Percentiles rank a stretch among this genome's conserved stretches.
Evolutionary conservation across 1,140 invertebrate species (phyloP).

Genomic region (Caenorhabditis latens): DNA sequence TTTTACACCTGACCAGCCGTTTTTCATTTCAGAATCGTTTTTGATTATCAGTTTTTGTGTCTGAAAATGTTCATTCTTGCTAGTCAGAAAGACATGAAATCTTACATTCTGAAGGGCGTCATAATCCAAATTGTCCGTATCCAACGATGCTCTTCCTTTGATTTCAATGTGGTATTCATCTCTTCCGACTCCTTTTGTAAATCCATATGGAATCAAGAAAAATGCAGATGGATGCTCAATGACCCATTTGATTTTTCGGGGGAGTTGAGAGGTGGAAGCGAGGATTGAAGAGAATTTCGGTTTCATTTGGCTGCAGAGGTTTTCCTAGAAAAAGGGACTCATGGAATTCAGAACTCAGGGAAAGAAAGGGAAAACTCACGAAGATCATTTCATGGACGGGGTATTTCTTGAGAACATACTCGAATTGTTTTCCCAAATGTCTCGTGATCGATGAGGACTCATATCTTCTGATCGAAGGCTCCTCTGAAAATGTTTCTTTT

Average conservation of each 20-base stretch:
- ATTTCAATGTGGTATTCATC: constrained; percentile 17
- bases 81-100: neutral
- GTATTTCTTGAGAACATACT: constrained; percentile 14
- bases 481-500: neutral
- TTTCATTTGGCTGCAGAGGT: constrained; percentile 41
- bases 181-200: constrained; percentile 15
- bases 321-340: neutral
- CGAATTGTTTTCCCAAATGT: constrained; percentile 32
- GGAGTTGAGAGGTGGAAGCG: neutral
- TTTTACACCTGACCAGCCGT: neutral
- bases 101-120: constrained; percentile 11
- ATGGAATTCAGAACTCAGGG: neutral
- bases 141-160: neutral
- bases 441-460: constrained; percentile 23
- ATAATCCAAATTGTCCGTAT: constrained; percentile 34
- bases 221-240: constrained; percentile 25
- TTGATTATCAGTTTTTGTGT: constrained; percentile 22
- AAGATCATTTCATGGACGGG: neutral
- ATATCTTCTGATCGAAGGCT: neutral
- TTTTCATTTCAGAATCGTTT: neutral
- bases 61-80: neutral
- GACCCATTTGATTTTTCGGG: constrained; percentile 31
- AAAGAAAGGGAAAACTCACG: neutral
- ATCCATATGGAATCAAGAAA: constrained; percentile 3
- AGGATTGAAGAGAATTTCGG: neutral